These are phyloP conservation scores for Oryzias woworae DNA, from an alignment of 2,113 vertebrate species.

Conservation along the genomic window DNA sequence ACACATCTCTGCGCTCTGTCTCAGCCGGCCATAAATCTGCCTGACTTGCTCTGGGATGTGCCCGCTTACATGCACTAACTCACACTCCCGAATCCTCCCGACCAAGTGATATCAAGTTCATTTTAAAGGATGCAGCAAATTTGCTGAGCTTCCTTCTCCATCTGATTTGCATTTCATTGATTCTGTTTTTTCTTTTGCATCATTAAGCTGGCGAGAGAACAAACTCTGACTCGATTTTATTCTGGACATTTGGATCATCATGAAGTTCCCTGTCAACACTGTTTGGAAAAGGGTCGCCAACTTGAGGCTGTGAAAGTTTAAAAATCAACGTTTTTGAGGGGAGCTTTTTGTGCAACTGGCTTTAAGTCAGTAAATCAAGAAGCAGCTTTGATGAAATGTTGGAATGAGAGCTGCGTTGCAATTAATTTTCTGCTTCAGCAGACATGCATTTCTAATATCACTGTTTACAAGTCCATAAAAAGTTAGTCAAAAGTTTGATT, in stretches of 20 bases:
- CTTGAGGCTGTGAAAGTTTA: constrained; percentile 21
- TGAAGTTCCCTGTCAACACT: constrained; percentile 1
- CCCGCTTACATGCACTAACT: constrained; percentile 31
- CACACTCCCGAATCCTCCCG: constrained; percentile 24
- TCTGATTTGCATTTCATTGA: constrained; percentile 55
- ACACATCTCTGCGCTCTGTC: constrained; percentile 39
- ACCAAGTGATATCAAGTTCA: constrained; percentile 44
- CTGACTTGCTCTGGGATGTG: constrained; percentile 21
- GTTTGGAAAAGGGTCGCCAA: constrained; percentile 20
- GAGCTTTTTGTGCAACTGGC: constrained; percentile 9
- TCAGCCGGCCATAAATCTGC: constrained; percentile 58
- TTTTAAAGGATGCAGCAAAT: constrained; percentile 63
- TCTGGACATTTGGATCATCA: constrained; percentile 15
- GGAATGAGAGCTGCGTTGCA: not conserved
- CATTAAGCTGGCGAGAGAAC: constrained; percentile 6
- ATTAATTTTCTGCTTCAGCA: not conserved
- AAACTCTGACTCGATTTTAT: constrained; percentile 16
- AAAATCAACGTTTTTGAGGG: constrained; percentile 19
- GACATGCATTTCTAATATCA: not conserved
- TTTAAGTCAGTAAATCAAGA: not conserved
- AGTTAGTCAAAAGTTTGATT: constrained; percentile 25
- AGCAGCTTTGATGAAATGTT: not conserved
- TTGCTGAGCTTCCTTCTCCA: constrained; percentile 23
- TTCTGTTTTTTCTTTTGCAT: constrained; percentile 40
- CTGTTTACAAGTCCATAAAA: constrained; percentile 38